Percentiles rank a stretch among this genome's conserved stretches.
Conservation (phyloP, 2,888 invertebrate species). For the Geophilus truncorum region DNA sequence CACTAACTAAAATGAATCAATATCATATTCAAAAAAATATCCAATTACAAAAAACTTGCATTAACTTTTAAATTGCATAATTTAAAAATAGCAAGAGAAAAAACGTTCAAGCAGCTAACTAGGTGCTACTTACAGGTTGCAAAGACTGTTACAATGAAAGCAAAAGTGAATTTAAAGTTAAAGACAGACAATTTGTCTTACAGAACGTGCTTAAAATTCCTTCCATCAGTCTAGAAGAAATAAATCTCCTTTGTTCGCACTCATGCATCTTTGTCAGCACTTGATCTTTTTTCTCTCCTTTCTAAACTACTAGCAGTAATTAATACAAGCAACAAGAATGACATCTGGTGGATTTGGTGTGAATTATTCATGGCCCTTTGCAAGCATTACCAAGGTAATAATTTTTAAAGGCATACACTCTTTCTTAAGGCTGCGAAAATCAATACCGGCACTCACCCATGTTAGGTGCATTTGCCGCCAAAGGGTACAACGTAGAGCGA, state of each 20-base stretch:
- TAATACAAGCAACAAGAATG: slow-evolving; percentile 17
- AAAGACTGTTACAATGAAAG: neutral
- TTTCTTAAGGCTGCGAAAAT: slow-evolving; percentile 5
- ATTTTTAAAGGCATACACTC: slow-evolving; percentile 10
- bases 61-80: neutral
- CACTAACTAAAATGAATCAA: no score
- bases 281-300: neutral
- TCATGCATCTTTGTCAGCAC: slow-evolving; percentile 20
- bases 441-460: slow-evolving; percentile 17
- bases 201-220: slow-evolving; percentile 6
- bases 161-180: slow-evolving; percentile 13
- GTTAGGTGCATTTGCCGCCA: slow-evolving; percentile 25
- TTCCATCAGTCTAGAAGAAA: neutral
- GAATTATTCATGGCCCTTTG: slow-evolving; percentile 27
- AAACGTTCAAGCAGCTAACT: neutral
- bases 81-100: neutral
- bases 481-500: slow-evolving; percentile 14
- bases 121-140: neutral
- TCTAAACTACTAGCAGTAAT: neutral
- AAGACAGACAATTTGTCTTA: neutral
- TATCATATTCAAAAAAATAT: neutral
- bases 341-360: slow-evolving; percentile 22
- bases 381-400: slow-evolving; percentile 21
- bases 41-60: neutral
- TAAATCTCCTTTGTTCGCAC: neutral